A percentile compares a stretch with the other conserved stretches of the same genome.
Conservation (phyloP, 92 coral and sea anemone species). For the Phymanthus crucifer region DNA sequence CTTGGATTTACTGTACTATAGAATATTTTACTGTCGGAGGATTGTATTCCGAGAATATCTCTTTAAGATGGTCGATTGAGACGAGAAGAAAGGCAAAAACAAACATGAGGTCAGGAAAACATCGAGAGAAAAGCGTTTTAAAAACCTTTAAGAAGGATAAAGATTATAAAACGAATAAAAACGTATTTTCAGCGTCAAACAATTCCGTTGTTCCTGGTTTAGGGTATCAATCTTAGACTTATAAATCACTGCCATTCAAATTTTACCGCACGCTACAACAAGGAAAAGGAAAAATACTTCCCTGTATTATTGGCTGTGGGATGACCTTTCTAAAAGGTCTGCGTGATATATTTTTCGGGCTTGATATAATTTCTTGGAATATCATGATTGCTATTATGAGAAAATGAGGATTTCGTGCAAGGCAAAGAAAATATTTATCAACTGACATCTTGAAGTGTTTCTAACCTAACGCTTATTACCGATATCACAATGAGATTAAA, state of each 20-base stretch:
- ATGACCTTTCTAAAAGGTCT: not conserved
- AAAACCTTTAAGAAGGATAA: not conserved
- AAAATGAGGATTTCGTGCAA: not conserved
- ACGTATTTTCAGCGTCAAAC: not conserved
- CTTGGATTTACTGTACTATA: not conserved
- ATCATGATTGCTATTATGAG: not conserved
- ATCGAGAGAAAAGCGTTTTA: not conserved
- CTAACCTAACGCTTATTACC: conserved; percentile 1
- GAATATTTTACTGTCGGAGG: not conserved
- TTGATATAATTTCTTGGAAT: not conserved
- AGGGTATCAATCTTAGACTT: not conserved
- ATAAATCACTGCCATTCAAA: not conserved
- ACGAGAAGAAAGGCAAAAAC: not conserved
- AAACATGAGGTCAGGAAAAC: not conserved
- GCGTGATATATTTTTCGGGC: not conserved
- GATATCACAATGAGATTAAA: not conserved
- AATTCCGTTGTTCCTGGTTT: not conserved
- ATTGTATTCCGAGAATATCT: not conserved
- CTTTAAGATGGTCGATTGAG: not conserved
- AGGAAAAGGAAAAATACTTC: not conserved
- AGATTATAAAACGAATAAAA: not conserved
- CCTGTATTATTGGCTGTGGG: no score
- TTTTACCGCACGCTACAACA: not conserved
- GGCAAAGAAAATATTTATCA: not conserved
- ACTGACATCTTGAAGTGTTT: not conserved